A percentile compares a stretch with the other conserved stretches of the same genome.
Conservation (phyloP, 30 jellyfish, hydroid and myxozoan species). For the Aurelia coerulea region DNA sequence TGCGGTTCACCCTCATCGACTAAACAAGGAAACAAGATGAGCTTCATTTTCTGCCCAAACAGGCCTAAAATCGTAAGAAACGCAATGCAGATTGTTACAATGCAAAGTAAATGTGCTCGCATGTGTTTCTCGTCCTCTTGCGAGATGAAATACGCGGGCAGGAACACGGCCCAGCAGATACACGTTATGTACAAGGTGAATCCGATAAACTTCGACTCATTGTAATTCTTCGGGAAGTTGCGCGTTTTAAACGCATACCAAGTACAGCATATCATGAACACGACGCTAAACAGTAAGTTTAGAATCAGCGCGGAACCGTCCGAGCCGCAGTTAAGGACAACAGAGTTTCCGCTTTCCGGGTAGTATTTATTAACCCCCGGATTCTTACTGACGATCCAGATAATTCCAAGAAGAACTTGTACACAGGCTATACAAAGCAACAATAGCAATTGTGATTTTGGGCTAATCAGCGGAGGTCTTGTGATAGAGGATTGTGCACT, state of each 20-base stretch:
- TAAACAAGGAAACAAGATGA: conserved; percentile 44
- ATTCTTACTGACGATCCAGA: conserved; percentile 75
- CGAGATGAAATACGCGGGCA: conserved; percentile 80
- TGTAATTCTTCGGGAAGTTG: conserved; percentile 95
- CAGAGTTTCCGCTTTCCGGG: conserved; percentile 46
- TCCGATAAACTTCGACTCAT: conserved; percentile 93
- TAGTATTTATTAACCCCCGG: conserved; percentile 18
- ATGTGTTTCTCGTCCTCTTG: conserved; percentile 15
- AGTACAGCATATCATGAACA: conserved; percentile 90
- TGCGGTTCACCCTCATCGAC: conserved; percentile 48
- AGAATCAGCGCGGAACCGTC: conserved; percentile 61
- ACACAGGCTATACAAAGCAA: conserved; percentile 65
- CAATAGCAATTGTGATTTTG: conserved; percentile 77
- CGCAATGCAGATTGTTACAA: conserved; percentile 64
- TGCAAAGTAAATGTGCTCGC: conserved; percentile 60
- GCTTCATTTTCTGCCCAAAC: conserved; percentile 85
- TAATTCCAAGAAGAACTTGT: conserved; percentile 79
- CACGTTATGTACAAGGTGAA: conserved; percentile 93
- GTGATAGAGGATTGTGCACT: conserved; percentile 76
- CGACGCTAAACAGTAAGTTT: conserved; percentile 77
- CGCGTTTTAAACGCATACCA: conserved; percentile 92
- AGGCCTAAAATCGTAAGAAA: conserved; percentile 85
- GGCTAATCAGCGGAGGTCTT: conserved; percentile 88
- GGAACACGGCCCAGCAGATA: conserved; percentile 90
- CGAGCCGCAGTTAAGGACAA: conserved; percentile 65